Base-by-base conservation (phyloP, 2,113 vertebrate genomes). In the Panurus biarmicus region DNA sequence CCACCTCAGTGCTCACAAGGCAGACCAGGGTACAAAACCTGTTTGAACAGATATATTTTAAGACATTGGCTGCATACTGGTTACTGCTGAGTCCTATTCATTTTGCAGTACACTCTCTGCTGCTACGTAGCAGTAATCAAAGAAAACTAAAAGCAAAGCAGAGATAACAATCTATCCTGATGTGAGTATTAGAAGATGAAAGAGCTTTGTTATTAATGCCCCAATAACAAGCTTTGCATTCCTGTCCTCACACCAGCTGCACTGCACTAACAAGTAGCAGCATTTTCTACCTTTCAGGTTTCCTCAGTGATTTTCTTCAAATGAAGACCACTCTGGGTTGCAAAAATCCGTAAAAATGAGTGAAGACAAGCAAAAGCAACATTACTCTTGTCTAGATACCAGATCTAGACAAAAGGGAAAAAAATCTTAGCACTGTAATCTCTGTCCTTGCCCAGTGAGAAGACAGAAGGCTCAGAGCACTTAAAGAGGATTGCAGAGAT, bases 91-190 rank as follows among this genome's bases (percentile, higher is more conserved):
- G 84, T 53, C 53, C 70, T 89, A 94, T 95, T 95, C 79, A 94
- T 89, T 89, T 89, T 81, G 56, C 76, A 81, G 72, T 75, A 64
- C 3, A 2, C 38, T 86, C 75, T 94, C 73, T 90, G 89, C 53
- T 94, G 94, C 75, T 81, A 64, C 64, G 95, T 77, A 94, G 69
- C 58, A 93, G 74, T 76, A 96, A 96, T 91, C 96, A 96, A 91
- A 95, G 92, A 95, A 62, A 95, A 80, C 88, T 86, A 88, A 94
- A 94, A 96, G 94, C 88, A 92, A 93, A 96, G 67, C 3, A 31
- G 38, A 96, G 96, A 96, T 96, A 95, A 47, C 56, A 71, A 96
- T 96, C 94, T 94, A 83, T 84, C 65, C 69, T 90, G 79, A 87
- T 4, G 4, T 57, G 79, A 93, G 42, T 79, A 79, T 91, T 53